A percentile compares a stretch with the other conserved stretches of the same genome.
Evolutionary conservation across 2,888 invertebrate species (phyloP).

Genomic region (Diplazon laetatorius): DNA sequence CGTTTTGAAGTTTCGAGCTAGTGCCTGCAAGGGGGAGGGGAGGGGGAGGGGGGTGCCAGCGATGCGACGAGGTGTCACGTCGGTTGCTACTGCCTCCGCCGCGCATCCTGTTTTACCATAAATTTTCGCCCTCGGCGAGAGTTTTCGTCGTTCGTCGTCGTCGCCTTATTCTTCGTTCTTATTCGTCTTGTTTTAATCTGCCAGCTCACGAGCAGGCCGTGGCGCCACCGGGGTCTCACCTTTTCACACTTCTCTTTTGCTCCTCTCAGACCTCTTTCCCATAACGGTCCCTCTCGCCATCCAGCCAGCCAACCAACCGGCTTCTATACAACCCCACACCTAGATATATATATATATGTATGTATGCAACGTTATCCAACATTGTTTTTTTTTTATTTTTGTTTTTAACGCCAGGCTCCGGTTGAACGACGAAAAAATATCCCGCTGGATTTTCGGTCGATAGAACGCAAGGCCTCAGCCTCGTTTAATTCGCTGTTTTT

Average conservation of each 20-base stretch:
- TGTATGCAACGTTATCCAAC: slow-evolving; percentile 37
- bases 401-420: slow-evolving; percentile 40
- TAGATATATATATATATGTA: slow-evolving; percentile 1
- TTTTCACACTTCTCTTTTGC: slow-evolving; percentile 34
- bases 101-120: slow-evolving; percentile 65
- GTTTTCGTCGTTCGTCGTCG: slow-evolving; percentile 59
- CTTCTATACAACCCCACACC: slow-evolving; percentile 22
- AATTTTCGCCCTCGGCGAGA: slow-evolving; percentile 67
- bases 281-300: slow-evolving; percentile 28
- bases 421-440: slow-evolving; percentile 51
- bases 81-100: slow-evolving; percentile 56
- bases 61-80: slow-evolving; percentile 64
- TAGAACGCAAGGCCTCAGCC: slow-evolving; percentile 21
- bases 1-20: slow-evolving; percentile 58
- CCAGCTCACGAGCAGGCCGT: slow-evolving; percentile 51
- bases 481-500: slow-evolving; percentile 7
- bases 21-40: too few species aligned
- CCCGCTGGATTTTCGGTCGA: slow-evolving; percentile 57
- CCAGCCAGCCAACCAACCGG: slow-evolving; percentile 29
- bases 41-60: slow-evolving; percentile 49
- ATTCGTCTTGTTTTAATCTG: slow-evolving; percentile 60
- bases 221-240: slow-evolving; percentile 45
- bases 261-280: slow-evolving; percentile 1
- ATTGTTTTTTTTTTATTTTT: too few species aligned
- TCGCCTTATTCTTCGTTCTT: slow-evolving; percentile 44